These are phyloP conservation scores for Tachysurus fulvidraco DNA, from an alignment of 2,113 vertebrate genomes.

Conservation along the genomic window DNA sequence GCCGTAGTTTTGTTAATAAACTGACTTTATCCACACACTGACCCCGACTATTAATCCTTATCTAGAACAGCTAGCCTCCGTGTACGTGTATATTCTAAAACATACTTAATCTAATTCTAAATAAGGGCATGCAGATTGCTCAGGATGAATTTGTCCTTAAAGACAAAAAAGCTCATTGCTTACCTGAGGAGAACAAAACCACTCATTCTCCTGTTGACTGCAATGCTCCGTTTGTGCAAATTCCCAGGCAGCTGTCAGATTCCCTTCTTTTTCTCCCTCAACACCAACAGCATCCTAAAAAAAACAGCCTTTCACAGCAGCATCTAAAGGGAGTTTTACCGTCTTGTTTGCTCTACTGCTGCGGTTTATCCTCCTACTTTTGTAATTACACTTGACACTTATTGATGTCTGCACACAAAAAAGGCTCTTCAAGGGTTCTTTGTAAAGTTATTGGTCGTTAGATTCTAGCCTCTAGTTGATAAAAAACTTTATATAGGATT, in stretches of 20 bases:
- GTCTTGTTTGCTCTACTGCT: conserved; percentile 1
- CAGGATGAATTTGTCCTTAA: neutral
- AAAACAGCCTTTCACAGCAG: neutral
- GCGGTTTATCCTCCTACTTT: neutral
- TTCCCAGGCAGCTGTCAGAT: conserved; percentile 7
- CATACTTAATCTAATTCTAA: neutral
- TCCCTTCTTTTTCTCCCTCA: conserved; percentile 2
- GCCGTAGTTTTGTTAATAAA: too few species aligned
- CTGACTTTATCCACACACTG: too few species aligned
- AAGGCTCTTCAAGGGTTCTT: neutral
- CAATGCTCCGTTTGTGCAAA: neutral
- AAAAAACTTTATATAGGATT: neutral
- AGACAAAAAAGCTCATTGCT: neutral
- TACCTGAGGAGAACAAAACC: neutral
- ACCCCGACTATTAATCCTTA: too few species aligned
- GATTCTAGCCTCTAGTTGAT: neutral
- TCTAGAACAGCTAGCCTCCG: too few species aligned
- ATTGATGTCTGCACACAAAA: neutral
- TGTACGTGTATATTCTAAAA: too few species aligned
- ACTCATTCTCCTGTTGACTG: neutral
- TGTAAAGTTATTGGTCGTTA: neutral
- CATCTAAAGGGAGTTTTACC: neutral
- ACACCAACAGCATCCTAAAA: neutral
- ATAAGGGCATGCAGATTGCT: neutral
- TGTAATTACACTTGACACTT: neutral